Conservation (phyloP, 1,140 invertebrate species). For the Bacillus rossius region DNA sequence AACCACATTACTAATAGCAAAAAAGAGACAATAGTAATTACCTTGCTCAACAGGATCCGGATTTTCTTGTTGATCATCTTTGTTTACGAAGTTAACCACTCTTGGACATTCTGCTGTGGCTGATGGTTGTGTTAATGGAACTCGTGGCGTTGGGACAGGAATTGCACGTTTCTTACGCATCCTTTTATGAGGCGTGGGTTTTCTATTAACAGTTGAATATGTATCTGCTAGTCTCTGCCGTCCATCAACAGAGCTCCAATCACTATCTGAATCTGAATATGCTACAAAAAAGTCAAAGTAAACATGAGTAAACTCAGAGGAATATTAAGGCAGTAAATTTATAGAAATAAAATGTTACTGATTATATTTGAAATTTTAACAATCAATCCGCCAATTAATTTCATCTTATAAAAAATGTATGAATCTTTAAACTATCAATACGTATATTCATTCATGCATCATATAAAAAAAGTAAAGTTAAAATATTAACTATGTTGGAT, state of each 20-base stretch:
- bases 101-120: constrained; percentile 27
- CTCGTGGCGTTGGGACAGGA: constrained; percentile 78
- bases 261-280: constrained; percentile 83
- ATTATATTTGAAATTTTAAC: too few relatives aligned
- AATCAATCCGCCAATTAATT: too few relatives aligned
- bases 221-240: constrained; percentile 57
- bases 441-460: too few relatives aligned
- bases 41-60: constrained; percentile 19
- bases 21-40: too few relatives aligned
- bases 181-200: constrained; percentile 70
- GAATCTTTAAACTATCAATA: too few relatives aligned
- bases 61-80: constrained; percentile 42
- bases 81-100: background rate
- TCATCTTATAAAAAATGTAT: too few relatives aligned
- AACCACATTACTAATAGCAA: too few relatives aligned
- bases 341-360: constrained; percentile 14
- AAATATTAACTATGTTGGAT: too few relatives aligned
- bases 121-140: constrained; percentile 57
- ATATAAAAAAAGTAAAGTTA: too few relatives aligned
- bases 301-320: background rate
- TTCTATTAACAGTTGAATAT: constrained; percentile 59
- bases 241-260: constrained; percentile 73
- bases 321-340: background rate
- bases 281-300: constrained; percentile 43
- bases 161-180: constrained; percentile 71